phyloP scores from a whole-genome alignment of 1,140 invertebrate species.

The Rhopalosiphum padi region DNA sequence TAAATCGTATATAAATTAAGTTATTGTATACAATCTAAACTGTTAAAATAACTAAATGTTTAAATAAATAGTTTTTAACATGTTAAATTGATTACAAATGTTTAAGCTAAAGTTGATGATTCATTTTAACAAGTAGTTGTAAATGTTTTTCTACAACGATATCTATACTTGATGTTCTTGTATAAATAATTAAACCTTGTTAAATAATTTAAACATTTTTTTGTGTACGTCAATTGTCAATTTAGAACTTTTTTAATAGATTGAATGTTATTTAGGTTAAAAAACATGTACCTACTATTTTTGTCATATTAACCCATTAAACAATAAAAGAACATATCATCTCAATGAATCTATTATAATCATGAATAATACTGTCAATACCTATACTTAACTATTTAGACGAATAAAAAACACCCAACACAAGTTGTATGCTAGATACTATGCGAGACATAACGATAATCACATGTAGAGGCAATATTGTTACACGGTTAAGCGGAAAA shows the following conservation, averaged over 20 bases:
- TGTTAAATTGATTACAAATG: background rate
- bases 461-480: background rate
- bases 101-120: background rate
- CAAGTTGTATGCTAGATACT: background rate
- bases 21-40: background rate
- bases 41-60: background rate
- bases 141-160: background rate
- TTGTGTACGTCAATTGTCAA: background rate
- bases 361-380: background rate
- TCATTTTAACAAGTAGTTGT: background rate
- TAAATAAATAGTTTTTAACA: background rate
- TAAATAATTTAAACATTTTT: background rate
- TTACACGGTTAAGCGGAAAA: background rate
- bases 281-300: background rate
- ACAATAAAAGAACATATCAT: background rate
- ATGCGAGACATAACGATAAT: background rate
- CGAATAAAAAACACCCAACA: background rate
- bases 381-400: background rate
- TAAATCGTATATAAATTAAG: background rate
- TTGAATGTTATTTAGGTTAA: background rate
- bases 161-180: background rate
- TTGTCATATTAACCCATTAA: background rate
- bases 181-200: background rate
- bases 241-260: background rate
- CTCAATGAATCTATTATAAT: background rate